Conservation (phyloP, 30 jellyfish, hydroid and myxozoan genomes). For the Cassiopea xamachana region DNA sequence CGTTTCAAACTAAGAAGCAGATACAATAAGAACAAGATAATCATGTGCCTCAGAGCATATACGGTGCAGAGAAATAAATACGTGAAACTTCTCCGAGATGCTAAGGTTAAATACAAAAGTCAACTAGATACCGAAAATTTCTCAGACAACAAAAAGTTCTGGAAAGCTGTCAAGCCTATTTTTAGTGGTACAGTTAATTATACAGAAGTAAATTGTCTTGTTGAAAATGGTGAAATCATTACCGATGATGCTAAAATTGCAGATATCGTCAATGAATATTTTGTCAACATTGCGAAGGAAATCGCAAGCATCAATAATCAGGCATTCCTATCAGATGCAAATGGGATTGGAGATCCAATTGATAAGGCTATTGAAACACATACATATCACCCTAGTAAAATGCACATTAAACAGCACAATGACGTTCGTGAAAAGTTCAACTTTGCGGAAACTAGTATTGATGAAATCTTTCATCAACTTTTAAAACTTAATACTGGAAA, state of each 20-base stretch:
- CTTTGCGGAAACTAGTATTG: background rate
- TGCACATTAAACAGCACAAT: background rate
- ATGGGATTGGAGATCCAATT: slow-evolving; percentile 13
- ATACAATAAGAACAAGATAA: slow-evolving; percentile 5
- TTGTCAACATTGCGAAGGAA: background rate
- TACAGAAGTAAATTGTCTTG: background rate
- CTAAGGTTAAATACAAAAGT: slow-evolving; percentile 11
- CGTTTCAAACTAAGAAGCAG: slow-evolving; percentile 4
- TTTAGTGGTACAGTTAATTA: slow-evolving; percentile 33
- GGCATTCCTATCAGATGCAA: slow-evolving; percentile 21
- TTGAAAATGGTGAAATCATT: background rate
- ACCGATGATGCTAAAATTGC: slow-evolving; percentile 17
- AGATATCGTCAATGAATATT: slow-evolving; percentile 25
- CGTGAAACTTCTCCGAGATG: slow-evolving; percentile 20
- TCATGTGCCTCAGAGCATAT: background rate
- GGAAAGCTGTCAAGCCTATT: slow-evolving; percentile 55
- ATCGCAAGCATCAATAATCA: background rate
- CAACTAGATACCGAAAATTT: slow-evolving; percentile 7
- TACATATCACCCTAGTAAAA: slow-evolving; percentile 3
- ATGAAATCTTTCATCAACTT: background rate
- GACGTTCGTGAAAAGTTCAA: background rate
- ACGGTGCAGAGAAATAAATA: slow-evolving; percentile 26
- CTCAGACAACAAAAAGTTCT: slow-evolving; percentile 29
- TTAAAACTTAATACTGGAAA: background rate
- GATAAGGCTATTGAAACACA: slow-evolving; percentile 22